Percentiles rank a stretch among this genome's conserved stretches.
Conservation (phyloP, 2,888 invertebrate genomes). For the Allygus modestus region DNA sequence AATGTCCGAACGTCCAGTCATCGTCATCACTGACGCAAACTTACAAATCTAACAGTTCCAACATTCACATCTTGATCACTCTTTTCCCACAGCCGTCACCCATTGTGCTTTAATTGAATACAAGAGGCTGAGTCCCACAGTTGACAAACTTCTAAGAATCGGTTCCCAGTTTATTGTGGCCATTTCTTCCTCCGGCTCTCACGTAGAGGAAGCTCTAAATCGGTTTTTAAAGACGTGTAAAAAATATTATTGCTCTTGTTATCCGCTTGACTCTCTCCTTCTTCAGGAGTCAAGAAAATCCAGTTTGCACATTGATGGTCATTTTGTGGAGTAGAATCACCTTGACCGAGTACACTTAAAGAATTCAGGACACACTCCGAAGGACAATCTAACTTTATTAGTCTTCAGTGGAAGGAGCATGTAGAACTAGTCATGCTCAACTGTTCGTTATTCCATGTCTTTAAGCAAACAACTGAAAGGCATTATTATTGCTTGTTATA, state of each 20-base stretch:
- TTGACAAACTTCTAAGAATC: conserved; percentile 51
- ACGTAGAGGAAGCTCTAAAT: not conserved
- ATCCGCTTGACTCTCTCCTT: not conserved
- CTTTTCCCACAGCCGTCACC: conserved; percentile 33
- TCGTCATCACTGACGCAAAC: not conserved
- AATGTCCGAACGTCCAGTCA: not conserved
- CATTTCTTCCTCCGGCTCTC: not conserved
- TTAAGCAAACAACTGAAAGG: too few species aligned
- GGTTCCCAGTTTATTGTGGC: conserved; percentile 25
- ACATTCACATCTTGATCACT: conserved; percentile 30
- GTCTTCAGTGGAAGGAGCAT: too few species aligned
- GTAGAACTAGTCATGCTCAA: too few species aligned
- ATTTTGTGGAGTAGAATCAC: too few species aligned
- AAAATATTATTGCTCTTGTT: conserved; percentile 37
- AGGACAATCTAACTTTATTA: too few species aligned
- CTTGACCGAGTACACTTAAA: too few species aligned
- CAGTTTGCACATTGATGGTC: too few species aligned
- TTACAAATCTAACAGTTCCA: conserved; percentile 25
- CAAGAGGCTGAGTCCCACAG: conserved; percentile 11
- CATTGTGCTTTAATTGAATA: conserved; percentile 30
- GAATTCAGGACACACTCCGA: too few species aligned
- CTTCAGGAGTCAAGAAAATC: not conserved
- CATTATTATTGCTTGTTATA: too few species aligned
- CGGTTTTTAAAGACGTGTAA: conserved; percentile 17
- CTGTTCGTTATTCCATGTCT: too few species aligned